Evolutionary conservation across 2,113 vertebrate genomes (phyloP).

Genomic region (Melospiza georgiana): DNA sequence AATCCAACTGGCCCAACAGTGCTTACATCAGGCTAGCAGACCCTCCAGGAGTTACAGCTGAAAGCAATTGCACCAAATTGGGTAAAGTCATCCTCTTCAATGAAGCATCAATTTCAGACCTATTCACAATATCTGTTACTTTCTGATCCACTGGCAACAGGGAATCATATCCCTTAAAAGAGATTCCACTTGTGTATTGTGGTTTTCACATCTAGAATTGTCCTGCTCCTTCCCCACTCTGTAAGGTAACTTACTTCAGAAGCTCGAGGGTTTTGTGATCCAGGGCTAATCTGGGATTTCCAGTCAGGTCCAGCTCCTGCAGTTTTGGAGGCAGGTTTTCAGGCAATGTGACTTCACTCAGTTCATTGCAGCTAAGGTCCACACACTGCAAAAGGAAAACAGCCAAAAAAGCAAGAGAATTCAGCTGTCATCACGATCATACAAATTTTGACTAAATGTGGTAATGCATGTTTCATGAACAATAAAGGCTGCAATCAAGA

Average conservation of each 20-base stretch:
- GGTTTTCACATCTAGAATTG: background rate
- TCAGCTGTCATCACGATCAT: background rate
- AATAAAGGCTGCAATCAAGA: background rate
- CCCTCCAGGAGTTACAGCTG: background rate
- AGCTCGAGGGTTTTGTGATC: conserved; percentile 96
- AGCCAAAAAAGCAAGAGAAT: background rate
- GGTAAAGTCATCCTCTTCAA: background rate
- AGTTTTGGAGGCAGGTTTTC: conserved; percentile 95
- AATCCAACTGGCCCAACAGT: background rate
- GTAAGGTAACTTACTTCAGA: conserved; percentile 84
- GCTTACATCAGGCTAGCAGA: background rate
- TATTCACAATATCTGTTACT: background rate
- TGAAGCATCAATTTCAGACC: background rate
- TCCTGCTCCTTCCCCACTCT: background rate
- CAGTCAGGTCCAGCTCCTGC: conserved; percentile 95
- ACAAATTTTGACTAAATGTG: background rate
- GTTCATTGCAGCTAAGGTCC: conserved; percentile 96
- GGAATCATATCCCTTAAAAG: background rate
- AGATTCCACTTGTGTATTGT: background rate
- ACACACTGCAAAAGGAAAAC: conserved; percentile 83
- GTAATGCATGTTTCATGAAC: background rate
- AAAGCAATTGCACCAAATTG: background rate
- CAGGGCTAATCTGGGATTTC: conserved; percentile 90
- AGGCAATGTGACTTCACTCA: conserved; percentile 89
- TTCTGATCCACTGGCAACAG: background rate